Evolutionary conservation across 2,113 vertebrate species (phyloP), one percentile per base, ranked within the genome.

Genomic region (Chauna torquata): DNA sequence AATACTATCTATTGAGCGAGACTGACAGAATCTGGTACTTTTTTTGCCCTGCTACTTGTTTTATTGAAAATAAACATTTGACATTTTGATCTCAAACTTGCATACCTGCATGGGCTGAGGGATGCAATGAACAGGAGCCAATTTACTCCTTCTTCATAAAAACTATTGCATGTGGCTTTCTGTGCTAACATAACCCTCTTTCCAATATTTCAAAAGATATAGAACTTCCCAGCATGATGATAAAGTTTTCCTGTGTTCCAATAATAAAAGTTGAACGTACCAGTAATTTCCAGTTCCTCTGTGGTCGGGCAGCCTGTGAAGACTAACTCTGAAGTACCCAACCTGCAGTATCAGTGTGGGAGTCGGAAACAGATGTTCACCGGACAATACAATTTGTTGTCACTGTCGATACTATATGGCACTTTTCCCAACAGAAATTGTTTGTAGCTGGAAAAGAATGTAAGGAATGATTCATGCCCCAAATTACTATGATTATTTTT

Each of bases 281-380:
- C 98, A 97, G 98, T 84, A 98, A 97, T 97, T 98, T 98, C 98
- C 98, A 98, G 98, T 98, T 98, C 98, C 98, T 98, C 92, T 98
- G 97, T 92, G 90, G 92, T 71, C 79, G 52, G 94, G 97, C 97
- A 91, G 95, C 95, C 96, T 97, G 97, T 95, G 97, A 97, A 95
- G 97, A 96, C 95, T 94, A 90, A 82, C 92, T 96, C 89, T 94
- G 88, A 93, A 96, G 91, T 91, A 83, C 91, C 71, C 90, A 77
- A 97, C 96, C 96, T 93, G 97, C 94, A 96, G 40, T 97, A 98
- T 98, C 97, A 98, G 96, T 95, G 98, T 97, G 97, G 97, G 98
- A 97, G 98, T 97, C 98, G 98, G 98, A 99, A 99, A 98, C 98
- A 99, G 98, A 99, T 99, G 99, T 98, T 97, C 98, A 69, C 47